phyloP scores from a whole-genome alignment of 1,140 invertebrate genomes.

The Rhynchophorus ferrugineus region DNA sequence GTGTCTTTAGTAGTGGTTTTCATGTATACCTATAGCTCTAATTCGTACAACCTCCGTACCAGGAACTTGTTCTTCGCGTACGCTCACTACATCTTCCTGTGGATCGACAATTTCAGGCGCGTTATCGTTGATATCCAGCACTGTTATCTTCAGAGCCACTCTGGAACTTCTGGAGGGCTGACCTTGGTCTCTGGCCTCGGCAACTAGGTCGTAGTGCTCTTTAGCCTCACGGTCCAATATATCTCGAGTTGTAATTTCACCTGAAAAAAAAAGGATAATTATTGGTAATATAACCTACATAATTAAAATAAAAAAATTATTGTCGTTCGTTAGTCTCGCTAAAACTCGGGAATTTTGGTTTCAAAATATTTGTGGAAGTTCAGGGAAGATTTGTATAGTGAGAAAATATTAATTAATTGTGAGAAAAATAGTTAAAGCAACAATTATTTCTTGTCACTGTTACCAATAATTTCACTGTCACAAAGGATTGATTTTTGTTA shows the following conservation, averaged over 20 bases:
- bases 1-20: too few species aligned
- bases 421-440: too few species aligned
- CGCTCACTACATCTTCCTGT: slow-evolving; percentile 76
- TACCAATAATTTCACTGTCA: too few species aligned
- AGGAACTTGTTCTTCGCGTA: slow-evolving; percentile 79
- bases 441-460: too few species aligned
- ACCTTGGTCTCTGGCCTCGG: slow-evolving; percentile 81
- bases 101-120: slow-evolving; percentile 81
- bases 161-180: slow-evolving; percentile 63
- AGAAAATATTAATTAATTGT: too few species aligned
- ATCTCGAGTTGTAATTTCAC: slow-evolving; percentile 74
- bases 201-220: slow-evolving; percentile 68
- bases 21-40: slow-evolving; percentile 52
- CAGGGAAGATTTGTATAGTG: too few species aligned
- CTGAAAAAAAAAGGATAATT: slow-evolving; percentile 55
- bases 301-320: too few species aligned
- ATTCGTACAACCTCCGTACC: slow-evolving; percentile 74
- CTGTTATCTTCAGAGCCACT: slow-evolving; percentile 64
- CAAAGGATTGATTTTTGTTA: too few species aligned
- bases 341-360: too few species aligned
- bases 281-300: too few species aligned
- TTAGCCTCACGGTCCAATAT: slow-evolving; percentile 77
- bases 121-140: slow-evolving; percentile 87
- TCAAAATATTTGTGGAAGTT: too few species aligned
- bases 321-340: too few species aligned